These are phyloP conservation scores for Hippocampus barbouri DNA, from an alignment of 2,113 vertebrate genomes.

Conservation along the genomic window DNA sequence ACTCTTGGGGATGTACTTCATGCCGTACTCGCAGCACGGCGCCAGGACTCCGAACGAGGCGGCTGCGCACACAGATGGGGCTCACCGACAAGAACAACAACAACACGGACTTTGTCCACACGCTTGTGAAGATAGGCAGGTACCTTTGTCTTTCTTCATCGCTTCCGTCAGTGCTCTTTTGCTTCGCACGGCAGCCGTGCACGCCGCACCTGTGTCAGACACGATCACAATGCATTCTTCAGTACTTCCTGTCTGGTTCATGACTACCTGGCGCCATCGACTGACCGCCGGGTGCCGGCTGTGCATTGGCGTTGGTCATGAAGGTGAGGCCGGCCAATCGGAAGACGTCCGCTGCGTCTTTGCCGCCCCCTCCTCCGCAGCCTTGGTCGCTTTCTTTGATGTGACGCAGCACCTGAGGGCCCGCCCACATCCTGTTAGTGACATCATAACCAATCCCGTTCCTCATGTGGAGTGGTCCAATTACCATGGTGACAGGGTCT, in stretches of 20 bases:
- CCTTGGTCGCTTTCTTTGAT: slow-evolving; percentile 85
- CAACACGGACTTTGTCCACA: no score
- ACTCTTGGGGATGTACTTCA: slow-evolving; percentile 36
- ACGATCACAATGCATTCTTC: background rate
- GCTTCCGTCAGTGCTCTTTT: slow-evolving; percentile 40
- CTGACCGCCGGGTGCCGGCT: slow-evolving; percentile 34
- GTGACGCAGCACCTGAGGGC: slow-evolving; percentile 72
- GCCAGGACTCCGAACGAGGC: accelerated
- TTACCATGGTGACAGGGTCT: slow-evolving; percentile 62
- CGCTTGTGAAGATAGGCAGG: background rate
- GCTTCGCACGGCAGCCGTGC: slow-evolving; percentile 49
- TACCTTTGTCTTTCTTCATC: slow-evolving; percentile 29
- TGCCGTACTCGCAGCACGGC: slow-evolving; percentile 71
- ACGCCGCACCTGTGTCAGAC: slow-evolving; percentile 47
- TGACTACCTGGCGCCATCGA: background rate
- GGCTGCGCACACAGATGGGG: slow-evolving; percentile 18
- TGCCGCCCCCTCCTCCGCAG: slow-evolving; percentile 88
- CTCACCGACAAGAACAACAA: background rate
- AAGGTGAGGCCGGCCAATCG: slow-evolving; percentile 83
- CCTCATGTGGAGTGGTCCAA: no score
- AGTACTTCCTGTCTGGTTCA: background rate
- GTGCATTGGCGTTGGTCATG: slow-evolving; percentile 83
- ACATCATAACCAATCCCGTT: background rate
- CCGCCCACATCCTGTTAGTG: slow-evolving; percentile 15
- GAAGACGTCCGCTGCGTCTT: slow-evolving; percentile 80